These are phyloP conservation scores for Choristoneura fumiferana DNA, from an alignment of 1,140 invertebrate genomes.

Conservation along the genomic window DNA sequence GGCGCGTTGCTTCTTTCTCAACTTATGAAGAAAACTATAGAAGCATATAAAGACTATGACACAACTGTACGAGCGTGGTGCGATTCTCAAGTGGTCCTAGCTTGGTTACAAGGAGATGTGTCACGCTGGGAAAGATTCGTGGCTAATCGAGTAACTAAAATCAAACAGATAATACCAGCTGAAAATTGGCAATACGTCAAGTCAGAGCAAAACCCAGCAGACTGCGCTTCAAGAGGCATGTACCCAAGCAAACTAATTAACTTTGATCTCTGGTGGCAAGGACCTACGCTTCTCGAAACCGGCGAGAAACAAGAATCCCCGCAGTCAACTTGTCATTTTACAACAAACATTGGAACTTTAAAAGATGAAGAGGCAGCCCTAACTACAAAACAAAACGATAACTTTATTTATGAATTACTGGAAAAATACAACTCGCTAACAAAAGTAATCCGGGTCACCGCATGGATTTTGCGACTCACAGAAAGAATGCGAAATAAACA, in stretches of 20 bases:
- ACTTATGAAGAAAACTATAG: conserved; percentile 33
- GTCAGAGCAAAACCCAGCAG: conserved; percentile 40
- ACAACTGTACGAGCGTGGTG: conserved; percentile 20
- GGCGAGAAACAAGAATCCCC: neutral
- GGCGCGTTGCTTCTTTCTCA: conserved; percentile 54
- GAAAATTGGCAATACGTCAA: conserved; percentile 37
- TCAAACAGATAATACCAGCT: conserved; percentile 30
- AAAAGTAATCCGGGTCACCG: conserved; percentile 19
- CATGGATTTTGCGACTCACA: conserved; percentile 24
- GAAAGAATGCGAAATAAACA: conserved; percentile 19
- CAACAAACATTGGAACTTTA: neutral
- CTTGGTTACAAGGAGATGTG: conserved; percentile 19
- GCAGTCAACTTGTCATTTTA: neutral
- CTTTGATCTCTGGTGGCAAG: conserved; percentile 32
- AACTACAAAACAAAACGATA: neutral
- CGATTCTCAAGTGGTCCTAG: conserved; percentile 42
- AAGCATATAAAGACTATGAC: conserved; percentile 19
- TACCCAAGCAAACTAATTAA: conserved; percentile 23
- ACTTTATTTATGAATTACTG: conserved; percentile 10
- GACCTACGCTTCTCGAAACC: conserved; percentile 23
- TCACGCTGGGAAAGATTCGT: conserved; percentile 43
- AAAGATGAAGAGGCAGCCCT: neutral
- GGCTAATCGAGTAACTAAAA: conserved; percentile 48
- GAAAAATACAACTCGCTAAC: conserved; percentile 27
- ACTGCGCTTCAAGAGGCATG: conserved; percentile 30